Evolutionary conservation across 2,797 vertebrate species (phyloP), one percentile per base, ranked within the genome.

Genomic region (Fratercula arctica): DNA sequence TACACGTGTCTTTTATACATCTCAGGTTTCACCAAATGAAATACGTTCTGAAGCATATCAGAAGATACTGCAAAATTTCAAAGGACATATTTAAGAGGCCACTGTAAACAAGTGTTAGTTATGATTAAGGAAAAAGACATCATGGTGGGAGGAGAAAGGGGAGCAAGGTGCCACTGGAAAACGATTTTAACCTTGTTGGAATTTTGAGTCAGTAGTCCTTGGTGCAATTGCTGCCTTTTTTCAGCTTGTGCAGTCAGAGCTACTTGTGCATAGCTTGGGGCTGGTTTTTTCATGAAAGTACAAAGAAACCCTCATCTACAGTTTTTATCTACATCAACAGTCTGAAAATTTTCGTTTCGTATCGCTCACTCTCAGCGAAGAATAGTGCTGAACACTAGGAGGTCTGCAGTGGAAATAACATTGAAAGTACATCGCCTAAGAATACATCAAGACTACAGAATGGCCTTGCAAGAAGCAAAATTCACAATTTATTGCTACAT

Each of bases 271-370:
- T 87, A 69, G 68, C 87, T 90, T 54, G 39, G 51, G 66, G 93
- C 85, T 92, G 39, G 26, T 87, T 84, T 74, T 75, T 68, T 26
- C 61, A 56, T 91, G 85, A 45, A 89, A 87, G 29, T 68, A 89
- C 85, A 91, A 90, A 92, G 89, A 94, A 94, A 80, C 29, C 23
- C 77, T 88, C 86, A 86, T 90, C 74, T 87, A 21, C 13, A 46
- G 60, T 84, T 91, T 81, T 78, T 81, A 73, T 95, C 78, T 90
- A 48, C 63, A 81, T 87, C 78, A 78, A 35, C 67, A 82, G 37
- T 46, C 75, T 82, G 89, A 94, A 95, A 82, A 90, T 74, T 90
- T 67, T 92, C 13, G 1, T 93, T 87, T 87, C 73, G 9, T 82
- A n/a, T 76, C 11, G 4, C 61, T 87, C 23, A 8, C 31, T 92